Conservation (phyloP, 2,113 vertebrate genomes). For the Trichomycterus rosablanca region DNA sequence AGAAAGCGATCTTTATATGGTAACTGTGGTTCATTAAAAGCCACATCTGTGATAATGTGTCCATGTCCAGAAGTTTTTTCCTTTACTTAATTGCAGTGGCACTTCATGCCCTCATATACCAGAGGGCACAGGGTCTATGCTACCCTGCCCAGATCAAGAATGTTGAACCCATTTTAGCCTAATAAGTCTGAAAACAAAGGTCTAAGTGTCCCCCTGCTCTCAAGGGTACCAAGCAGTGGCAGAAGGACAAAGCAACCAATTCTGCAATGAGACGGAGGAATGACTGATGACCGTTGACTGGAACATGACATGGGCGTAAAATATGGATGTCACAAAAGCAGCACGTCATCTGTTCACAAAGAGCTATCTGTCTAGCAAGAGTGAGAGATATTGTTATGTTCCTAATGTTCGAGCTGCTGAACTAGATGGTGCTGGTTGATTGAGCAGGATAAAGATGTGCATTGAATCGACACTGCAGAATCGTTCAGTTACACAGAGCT, state of each 20-base stretch:
- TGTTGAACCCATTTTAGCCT: constrained; percentile 30
- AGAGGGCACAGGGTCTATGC: constrained; percentile 11
- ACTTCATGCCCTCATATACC: constrained; percentile 22
- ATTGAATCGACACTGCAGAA: no score
- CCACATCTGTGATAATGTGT: no score
- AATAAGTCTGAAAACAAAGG: constrained; percentile 64
- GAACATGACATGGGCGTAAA: constrained; percentile 56
- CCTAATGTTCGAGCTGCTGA: no score
- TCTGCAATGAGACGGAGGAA: constrained; percentile 63
- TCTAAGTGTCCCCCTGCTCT: constrained; percentile 59
- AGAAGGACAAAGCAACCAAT: constrained; percentile 78
- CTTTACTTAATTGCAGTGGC: no score
- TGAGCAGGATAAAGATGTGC: no score
- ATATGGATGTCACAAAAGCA: constrained; percentile 55
- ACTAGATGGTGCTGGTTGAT: no score
- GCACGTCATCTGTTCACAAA: constrained; percentile 55
- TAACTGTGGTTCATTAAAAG: no score
- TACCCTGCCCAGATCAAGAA: constrained; percentile 22
- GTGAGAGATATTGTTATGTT: constrained; percentile 15
- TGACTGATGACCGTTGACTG: constrained; percentile 70
- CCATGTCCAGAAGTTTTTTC: no score
- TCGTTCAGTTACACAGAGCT: no score
- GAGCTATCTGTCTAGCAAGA: constrained; percentile 51
- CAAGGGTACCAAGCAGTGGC: constrained; percentile 59
- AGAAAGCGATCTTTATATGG: no score